Base-by-base conservation (phyloP, 2,888 invertebrate genomes). In the Xestia rhomboidea region DNA sequence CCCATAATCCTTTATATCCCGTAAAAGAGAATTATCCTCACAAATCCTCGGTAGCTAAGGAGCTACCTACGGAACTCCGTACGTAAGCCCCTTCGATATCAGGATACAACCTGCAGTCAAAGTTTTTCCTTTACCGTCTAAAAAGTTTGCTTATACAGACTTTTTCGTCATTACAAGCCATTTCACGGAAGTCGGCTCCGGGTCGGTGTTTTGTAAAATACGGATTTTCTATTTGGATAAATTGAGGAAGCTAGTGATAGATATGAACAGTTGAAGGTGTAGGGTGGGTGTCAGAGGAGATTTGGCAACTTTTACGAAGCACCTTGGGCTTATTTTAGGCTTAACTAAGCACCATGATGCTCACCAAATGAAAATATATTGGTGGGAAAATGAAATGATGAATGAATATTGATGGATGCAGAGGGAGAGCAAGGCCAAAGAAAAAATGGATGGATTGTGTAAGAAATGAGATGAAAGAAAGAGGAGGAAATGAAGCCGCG, bases 101-200 rank as follows among this genome's bases (percentile, higher is more conserved):
- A 72, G 13, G 41, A 67, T 63, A 27, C 27, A 63, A 18, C 68
- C 57, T 60, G 63, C 18, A 74, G 79, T 49, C 44, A 69, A 89
- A 87, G 77, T 87, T 87, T 78, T 69, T 38, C 54, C 51, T 81
- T 73, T 76, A n/a, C n/a, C 71, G 64, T 70, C 68, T 74, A 68
- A 78, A 87, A 88, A 87, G 51, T 87, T 87, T 87, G 68, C 66
- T 57, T 75, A n/a, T 72, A 60, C 73, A 38, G 67, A 68, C 54
- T 80, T 86, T 86, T 73, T 62, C 63, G 63, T 69, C 69, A 76
- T 79, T 79, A 77, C 75, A 70, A 60, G 70, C 70, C 46, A 79
- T 76, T 87, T 76, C 76, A 76, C 71, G 66, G 63, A n/a, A 27
- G 21, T 41, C 62, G 24, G 44, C 51, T 68, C 51, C 44, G n/a